Conservation (phyloP, 2,113 vertebrate species). For the Penelope pileata region DNA sequence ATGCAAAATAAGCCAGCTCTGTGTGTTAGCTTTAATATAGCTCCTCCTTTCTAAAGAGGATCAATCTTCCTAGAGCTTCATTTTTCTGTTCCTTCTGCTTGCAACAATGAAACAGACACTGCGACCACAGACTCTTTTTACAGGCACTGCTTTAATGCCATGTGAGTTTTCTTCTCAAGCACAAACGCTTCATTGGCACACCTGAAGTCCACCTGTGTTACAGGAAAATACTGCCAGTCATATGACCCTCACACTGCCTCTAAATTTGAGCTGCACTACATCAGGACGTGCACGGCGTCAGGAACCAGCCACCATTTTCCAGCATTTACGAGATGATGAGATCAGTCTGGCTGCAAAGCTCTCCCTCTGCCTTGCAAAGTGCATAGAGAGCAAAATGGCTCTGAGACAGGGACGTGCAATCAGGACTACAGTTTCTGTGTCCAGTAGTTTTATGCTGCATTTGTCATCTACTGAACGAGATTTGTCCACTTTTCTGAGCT, state of each 20-base stretch:
- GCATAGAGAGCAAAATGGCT: neutral
- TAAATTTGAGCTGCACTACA: neutral
- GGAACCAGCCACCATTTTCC: neutral
- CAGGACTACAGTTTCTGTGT: neutral
- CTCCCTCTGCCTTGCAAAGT: neutral
- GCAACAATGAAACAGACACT: neutral
- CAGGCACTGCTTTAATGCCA: neutral
- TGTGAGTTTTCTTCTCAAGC: neutral
- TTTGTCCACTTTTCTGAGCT: neutral
- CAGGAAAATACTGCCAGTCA: neutral
- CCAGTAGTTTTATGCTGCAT: neutral
- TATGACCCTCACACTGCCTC: neutral
- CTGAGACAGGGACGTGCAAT: neutral
- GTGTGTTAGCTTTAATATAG: neutral
- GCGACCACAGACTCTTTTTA: accelerated
- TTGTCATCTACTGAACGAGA: neutral
- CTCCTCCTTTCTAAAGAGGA: neutral
- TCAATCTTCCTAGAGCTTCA: neutral
- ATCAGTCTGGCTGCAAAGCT: neutral
- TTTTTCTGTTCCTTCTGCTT: neutral
- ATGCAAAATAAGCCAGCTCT: neutral
- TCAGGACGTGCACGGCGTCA: neutral
- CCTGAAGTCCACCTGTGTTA: neutral
- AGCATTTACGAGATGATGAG: neutral
- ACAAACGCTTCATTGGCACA: neutral